Conservation (phyloP, 2,113 vertebrate species). For the Eulacestoma nigropectus region DNA sequence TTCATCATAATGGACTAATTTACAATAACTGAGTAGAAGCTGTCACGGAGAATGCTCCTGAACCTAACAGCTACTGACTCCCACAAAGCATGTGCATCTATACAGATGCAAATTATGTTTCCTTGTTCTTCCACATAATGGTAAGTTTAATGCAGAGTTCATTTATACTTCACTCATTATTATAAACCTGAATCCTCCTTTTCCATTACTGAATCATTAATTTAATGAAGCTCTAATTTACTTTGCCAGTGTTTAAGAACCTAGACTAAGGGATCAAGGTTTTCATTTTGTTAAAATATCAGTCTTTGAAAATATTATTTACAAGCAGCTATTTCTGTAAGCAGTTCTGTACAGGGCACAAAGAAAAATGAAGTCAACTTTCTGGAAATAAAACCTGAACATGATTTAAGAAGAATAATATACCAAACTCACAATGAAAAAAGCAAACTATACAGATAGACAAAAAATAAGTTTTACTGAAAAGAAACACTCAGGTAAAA, state of each 20-base stretch:
- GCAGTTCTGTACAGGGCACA: background rate
- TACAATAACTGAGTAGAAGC: background rate
- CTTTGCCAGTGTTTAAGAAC: background rate
- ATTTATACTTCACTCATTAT: background rate
- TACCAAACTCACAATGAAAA: background rate
- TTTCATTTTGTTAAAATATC: background rate
- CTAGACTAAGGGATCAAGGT: background rate
- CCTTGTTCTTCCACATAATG: background rate
- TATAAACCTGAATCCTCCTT: background rate
- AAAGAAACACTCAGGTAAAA: background rate
- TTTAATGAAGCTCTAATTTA: background rate
- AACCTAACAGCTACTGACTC: background rate
- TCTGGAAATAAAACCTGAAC: background rate
- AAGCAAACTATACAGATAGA: background rate
- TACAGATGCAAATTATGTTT: background rate
- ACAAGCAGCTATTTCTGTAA: background rate
- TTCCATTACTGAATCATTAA: background rate
- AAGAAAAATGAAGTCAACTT: background rate
- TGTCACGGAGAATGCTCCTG: background rate
- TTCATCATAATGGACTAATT: background rate
- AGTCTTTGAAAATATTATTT: background rate
- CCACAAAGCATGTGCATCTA: background rate
- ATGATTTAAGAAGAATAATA: background rate
- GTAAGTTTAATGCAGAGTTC: background rate
- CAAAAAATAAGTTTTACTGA: background rate